These are phyloP conservation scores for Cassiopea andromeda DNA, from an alignment of 30 jellyfish, hydroid and myxozoan genomes.

Conservation along the genomic window DNA sequence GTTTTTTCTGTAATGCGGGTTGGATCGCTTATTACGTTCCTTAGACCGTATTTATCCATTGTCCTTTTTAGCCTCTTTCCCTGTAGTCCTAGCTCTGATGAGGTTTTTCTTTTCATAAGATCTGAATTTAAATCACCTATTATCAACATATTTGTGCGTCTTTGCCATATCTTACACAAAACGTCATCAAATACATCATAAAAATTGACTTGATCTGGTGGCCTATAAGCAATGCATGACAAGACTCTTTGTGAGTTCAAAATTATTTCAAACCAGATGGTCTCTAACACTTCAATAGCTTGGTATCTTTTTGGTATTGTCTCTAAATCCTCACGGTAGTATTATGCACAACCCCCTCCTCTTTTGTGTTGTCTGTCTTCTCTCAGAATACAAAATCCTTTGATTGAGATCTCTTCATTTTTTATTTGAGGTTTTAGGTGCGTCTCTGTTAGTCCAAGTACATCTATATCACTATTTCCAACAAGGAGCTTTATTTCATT, in stretches of 20 bases:
- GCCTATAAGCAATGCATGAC: conserved; percentile 48
- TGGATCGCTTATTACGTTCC: conserved; percentile 49
- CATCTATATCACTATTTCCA: conserved; percentile 36
- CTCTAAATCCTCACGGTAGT: conserved; percentile 15
- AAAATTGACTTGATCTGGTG: conserved; percentile 55
- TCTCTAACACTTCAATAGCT: conserved; percentile 17
- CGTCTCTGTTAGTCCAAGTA: conserved; percentile 44
- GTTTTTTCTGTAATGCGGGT: conserved; percentile 59
- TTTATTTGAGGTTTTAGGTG: conserved; percentile 29
- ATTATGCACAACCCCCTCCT: conserved; percentile 51
- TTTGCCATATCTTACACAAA: conserved; percentile 27
- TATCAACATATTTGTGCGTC: conserved; percentile 39
- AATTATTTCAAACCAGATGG: conserved; percentile 33
- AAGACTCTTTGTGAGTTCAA: conserved; percentile 40
- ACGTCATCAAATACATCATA: conserved; percentile 38
- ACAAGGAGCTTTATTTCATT: conserved; percentile 39
- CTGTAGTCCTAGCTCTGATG: conserved; percentile 35
- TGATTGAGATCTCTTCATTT: conserved; percentile 10
- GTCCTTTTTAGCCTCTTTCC: conserved; percentile 47
- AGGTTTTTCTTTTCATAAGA: too few species aligned
- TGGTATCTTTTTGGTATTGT: conserved; percentile 4
- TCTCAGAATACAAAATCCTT: conserved; percentile 28
- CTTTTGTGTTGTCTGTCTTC: conserved; percentile 35
- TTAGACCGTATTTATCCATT: conserved; percentile 46
- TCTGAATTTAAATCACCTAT: conserved; percentile 66